Evolutionary conservation across 2,888 invertebrate genomes (phyloP).

Genomic region (Melinopterus prodromus): DNA sequence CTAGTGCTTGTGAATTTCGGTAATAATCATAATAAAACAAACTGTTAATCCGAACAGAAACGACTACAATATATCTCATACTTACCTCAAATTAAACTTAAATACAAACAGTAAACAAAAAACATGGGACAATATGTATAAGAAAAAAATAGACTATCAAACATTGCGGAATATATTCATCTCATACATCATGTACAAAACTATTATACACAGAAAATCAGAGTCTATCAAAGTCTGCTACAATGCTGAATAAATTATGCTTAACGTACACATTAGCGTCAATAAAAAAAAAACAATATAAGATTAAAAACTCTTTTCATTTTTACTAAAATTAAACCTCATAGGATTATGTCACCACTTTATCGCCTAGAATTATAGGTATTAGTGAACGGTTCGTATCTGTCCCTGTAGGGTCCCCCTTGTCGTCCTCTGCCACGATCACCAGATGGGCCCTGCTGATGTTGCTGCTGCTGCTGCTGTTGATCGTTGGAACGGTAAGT

Average conservation of each 20-base stretch:
- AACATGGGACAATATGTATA: background rate
- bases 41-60: no score
- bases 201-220: background rate
- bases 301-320: constrained; percentile 18
- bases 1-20: no score
- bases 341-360: constrained; percentile 14
- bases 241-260: constrained; percentile 4
- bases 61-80: background rate
- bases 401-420: constrained; percentile 54
- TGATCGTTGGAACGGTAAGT: background rate
- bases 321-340: constrained; percentile 25
- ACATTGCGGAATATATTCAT: background rate
- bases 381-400: constrained; percentile 47
- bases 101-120: background rate
- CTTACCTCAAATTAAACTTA: background rate
- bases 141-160: background rate
- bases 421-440: constrained; percentile 36
- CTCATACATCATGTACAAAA: background rate
- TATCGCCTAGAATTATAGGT: constrained; percentile 29
- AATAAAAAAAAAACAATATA: background rate
- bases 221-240: background rate
- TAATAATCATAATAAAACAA: no score
- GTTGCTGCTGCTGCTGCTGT: background rate
- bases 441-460: constrained; percentile 11
- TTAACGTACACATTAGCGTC: background rate